Percentiles rank a stretch among this genome's conserved stretches.
Conservation (phyloP, 1,140 invertebrate species). For the Conus ventricosus region DNA sequence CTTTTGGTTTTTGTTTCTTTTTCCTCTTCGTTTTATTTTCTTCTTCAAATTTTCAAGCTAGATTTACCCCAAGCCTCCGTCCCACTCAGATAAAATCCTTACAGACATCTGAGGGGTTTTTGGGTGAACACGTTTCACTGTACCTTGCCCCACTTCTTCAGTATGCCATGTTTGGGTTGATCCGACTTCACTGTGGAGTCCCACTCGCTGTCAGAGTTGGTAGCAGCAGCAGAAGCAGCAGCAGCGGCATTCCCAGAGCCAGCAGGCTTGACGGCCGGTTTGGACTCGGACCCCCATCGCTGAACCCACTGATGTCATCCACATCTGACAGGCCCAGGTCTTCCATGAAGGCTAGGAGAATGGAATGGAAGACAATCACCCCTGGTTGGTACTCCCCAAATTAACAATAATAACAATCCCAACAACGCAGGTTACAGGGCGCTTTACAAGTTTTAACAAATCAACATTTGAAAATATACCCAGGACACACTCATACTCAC, state of each 20-base stretch:
- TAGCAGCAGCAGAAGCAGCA: not conserved
- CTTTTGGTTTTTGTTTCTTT: too few relatives aligned
- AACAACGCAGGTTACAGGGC: too few relatives aligned
- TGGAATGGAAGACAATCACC: too few relatives aligned
- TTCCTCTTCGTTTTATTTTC: too few relatives aligned
- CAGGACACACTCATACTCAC: not conserved
- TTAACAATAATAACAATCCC: too few relatives aligned
- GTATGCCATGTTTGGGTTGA: slow-evolving; percentile 44
- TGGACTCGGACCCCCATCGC: slow-evolving; percentile 14
- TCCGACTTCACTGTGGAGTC: slow-evolving; percentile 48
- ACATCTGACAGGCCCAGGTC: slow-evolving; percentile 58
- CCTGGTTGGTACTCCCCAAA: too few relatives aligned
- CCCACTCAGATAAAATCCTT: not conserved
- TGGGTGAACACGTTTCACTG: not conserved
- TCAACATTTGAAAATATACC: too few relatives aligned
- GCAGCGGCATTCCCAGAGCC: not conserved
- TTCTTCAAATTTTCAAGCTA: too few relatives aligned
- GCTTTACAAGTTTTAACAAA: too few relatives aligned
- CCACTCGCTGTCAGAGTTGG: slow-evolving; percentile 47
- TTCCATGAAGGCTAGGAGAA: slow-evolving; percentile 51
- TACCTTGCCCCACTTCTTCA: slow-evolving; percentile 48
- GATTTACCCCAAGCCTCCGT: too few relatives aligned
- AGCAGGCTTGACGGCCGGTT: slow-evolving; percentile 8
- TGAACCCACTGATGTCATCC: slow-evolving; percentile 56
- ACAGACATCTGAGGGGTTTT: not conserved